Conservation (phyloP, 1,140 invertebrate species). For the Mercenaria mercenaria region DNA sequence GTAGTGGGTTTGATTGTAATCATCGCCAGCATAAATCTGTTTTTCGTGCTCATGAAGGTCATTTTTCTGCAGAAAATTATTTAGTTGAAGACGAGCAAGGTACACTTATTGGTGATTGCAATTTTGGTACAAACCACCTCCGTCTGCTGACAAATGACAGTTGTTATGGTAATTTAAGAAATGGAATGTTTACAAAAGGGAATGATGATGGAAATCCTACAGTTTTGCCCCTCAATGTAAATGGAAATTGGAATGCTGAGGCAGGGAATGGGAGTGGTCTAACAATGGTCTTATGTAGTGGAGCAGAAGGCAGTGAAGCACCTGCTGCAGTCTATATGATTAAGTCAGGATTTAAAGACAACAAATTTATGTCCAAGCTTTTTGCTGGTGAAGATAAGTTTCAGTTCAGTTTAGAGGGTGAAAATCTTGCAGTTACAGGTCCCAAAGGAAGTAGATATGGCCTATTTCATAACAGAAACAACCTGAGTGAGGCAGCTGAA, state of each 20-base stretch:
- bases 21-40: slow-evolving; percentile 63
- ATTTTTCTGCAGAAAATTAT: slow-evolving; percentile 71
- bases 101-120: slow-evolving; percentile 61
- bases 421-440: slow-evolving; percentile 61
- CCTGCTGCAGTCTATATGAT: slow-evolving; percentile 69
- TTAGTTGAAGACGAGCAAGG: slow-evolving; percentile 72
- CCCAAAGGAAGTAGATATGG: slow-evolving; percentile 57
- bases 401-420: slow-evolving; percentile 59
- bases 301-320: neutral
- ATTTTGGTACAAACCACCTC: slow-evolving; percentile 74
- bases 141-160: slow-evolving; percentile 73
- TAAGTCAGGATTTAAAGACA: slow-evolving; percentile 69
- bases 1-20: slow-evolving; percentile 76
- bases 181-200: slow-evolving; percentile 69
- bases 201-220: neutral
- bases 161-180: slow-evolving; percentile 66
- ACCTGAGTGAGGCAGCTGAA: slow-evolving; percentile 2
- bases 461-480: slow-evolving; percentile 73
- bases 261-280: slow-evolving; percentile 57
- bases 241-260: slow-evolving; percentile 56
- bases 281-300: slow-evolving; percentile 71
- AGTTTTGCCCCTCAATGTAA: slow-evolving; percentile 63
- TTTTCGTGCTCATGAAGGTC: slow-evolving; percentile 64
- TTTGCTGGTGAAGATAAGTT: slow-evolving; percentile 75
- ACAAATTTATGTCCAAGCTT: slow-evolving; percentile 58